Evolutionary conservation across 2,797 vertebrate genomes (phyloP).

Genomic region (Schizopygopsis malacanthus): DNA sequence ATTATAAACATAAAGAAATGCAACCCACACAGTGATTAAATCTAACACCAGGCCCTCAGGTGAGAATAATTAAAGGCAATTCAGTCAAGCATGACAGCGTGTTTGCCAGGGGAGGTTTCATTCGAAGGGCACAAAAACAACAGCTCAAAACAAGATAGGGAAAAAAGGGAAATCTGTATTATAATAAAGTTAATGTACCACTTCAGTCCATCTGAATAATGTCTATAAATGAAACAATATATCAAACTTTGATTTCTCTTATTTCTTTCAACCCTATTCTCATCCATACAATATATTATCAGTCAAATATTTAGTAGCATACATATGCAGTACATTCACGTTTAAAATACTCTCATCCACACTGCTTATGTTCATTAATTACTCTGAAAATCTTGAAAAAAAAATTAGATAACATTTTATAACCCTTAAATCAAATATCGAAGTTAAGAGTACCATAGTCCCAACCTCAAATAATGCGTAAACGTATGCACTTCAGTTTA

Average conservation of each 20-base stretch:
- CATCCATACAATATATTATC: not conserved
- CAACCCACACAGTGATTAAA: constrained; percentile 55
- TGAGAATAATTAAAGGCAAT: constrained; percentile 55
- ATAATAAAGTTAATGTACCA: constrained; percentile 1
- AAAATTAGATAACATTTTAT: not conserved
- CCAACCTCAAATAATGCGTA: not conserved
- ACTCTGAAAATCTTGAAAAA: not conserved
- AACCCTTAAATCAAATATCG: not conserved
- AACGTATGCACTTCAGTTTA: not conserved
- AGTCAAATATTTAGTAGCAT: not conserved
- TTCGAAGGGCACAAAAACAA: constrained; percentile 35
- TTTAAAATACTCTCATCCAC: not conserved
- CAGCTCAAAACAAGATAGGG: not conserved
- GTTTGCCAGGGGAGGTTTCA: constrained; percentile 34
- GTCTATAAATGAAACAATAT: not conserved
- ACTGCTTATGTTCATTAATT: not conserved
- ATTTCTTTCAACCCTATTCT: not conserved
- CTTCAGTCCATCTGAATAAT: constrained; percentile 14
- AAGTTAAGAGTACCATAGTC: not conserved
- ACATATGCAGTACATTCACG: not conserved
- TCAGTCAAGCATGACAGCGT: constrained; percentile 47
- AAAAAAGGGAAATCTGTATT: constrained; percentile 13
- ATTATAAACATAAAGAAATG: constrained; percentile 46
- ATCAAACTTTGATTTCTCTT: not conserved
- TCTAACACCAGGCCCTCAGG: constrained; percentile 47